Evolutionary conservation across 2,797 vertebrate genomes (phyloP).

Genomic region (Hippocampus kuda): DNA sequence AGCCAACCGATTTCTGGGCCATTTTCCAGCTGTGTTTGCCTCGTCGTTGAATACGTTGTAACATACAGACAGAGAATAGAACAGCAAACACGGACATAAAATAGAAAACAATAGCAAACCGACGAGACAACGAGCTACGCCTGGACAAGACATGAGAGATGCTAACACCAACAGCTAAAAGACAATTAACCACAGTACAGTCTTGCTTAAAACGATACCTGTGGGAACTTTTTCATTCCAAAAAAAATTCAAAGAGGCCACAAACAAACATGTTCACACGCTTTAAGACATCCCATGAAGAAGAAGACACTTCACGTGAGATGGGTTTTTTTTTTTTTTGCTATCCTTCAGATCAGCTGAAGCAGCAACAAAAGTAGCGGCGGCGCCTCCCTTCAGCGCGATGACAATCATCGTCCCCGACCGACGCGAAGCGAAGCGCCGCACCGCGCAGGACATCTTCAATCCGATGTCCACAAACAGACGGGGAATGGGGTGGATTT

Average conservation of each 20-base stretch:
- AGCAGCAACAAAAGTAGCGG: slow-evolving; percentile 37
- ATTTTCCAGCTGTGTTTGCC: not conserved
- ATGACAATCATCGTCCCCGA: slow-evolving; percentile 40
- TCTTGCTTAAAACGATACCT: not conserved
- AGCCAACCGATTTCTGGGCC: not conserved
- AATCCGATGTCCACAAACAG: slow-evolving; percentile 40
- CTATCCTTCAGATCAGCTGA: slow-evolving; percentile 57
- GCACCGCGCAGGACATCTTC: slow-evolving; percentile 38
- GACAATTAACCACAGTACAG: not conserved
- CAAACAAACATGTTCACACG: slow-evolving; percentile 1
- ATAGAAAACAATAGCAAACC: no score
- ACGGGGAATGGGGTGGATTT: slow-evolving; percentile 26
- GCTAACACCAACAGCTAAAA: not conserved
- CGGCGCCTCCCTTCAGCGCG: slow-evolving; percentile 27
- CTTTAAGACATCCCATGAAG: slow-evolving; percentile 6
- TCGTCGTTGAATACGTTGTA: not conserved
- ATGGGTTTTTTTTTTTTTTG: slow-evolving; percentile 15
- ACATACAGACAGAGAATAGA: not conserved
- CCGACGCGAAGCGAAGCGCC: slow-evolving; percentile 31
- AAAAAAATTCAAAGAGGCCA: not conserved
- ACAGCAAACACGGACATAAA: no score
- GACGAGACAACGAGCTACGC: no score
- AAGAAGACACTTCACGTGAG: slow-evolving; percentile 9
- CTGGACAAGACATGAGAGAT: not conserved
- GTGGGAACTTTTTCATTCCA: not conserved